These are phyloP conservation scores for Sarcophaga variegata DNA, from an alignment of 2,888 invertebrate species.

Conservation along the genomic window DNA sequence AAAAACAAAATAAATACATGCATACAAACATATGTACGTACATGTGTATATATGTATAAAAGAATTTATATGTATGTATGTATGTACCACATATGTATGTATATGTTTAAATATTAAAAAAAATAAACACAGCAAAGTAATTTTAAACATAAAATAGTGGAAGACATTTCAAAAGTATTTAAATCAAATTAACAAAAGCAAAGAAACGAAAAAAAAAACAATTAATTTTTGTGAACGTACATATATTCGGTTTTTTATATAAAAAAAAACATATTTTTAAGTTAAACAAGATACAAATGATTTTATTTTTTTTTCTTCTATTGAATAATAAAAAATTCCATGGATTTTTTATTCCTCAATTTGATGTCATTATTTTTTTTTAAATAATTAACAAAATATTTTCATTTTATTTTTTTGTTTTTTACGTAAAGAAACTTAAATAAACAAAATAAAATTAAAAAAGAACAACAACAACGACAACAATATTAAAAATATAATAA, in stretches of 20 bases:
- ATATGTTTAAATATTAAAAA: too few species aligned
- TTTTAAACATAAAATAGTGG: not conserved
- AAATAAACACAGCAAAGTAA: not conserved
- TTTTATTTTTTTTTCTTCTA: not conserved
- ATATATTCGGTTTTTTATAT: conserved; percentile 4
- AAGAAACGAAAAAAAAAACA: conserved; percentile 1
- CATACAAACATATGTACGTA: not conserved
- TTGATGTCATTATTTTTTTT: too few species aligned
- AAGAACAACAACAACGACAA: not conserved
- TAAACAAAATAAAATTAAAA: conserved; percentile 5
- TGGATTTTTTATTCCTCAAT: too few species aligned
- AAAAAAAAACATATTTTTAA: conserved; percentile 13
- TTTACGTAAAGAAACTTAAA: not conserved
- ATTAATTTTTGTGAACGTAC: not conserved
- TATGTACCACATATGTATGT: not conserved
- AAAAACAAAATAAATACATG: conserved; percentile 12
- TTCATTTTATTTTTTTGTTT: not conserved
- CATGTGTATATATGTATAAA: not conserved
- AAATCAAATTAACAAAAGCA: not conserved
- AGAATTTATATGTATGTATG: conserved; percentile 13
- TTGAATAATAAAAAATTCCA: too few species aligned
- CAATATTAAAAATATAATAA: not conserved
- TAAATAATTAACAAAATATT: too few species aligned
- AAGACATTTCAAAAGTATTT: not conserved
- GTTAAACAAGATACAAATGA: conserved; percentile 15